A percentile compares a stretch with the other conserved stretches of the same genome.
These are phyloP conservation scores for Punctoribates punctum DNA, from an alignment of 2,888 invertebrate genomes.

Conservation along the genomic window DNA sequence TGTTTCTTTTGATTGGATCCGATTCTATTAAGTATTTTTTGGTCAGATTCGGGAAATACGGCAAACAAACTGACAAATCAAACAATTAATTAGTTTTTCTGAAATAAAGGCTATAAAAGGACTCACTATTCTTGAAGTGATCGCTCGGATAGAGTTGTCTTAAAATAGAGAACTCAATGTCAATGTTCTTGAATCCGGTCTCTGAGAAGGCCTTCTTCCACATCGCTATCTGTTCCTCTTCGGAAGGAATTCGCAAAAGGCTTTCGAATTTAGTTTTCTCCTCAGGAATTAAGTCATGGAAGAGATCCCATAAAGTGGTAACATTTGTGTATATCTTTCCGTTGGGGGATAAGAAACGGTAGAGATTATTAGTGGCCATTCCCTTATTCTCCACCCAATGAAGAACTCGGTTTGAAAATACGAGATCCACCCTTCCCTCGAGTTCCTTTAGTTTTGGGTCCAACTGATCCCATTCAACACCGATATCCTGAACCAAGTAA, in stretches of 20 bases:
- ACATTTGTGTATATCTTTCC: constrained; percentile 39
- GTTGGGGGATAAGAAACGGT: constrained; percentile 35
- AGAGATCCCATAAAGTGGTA: constrained; percentile 41
- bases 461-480: constrained; percentile 35
- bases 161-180: constrained; percentile 33
- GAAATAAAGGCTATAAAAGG: background rate
- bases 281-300: constrained; percentile 25
- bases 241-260: constrained; percentile 29
- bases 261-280: constrained; percentile 19
- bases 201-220: constrained; percentile 12
- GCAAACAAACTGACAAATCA: constrained; percentile 26
- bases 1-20: constrained; percentile 36
- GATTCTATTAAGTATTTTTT: constrained; percentile 41
- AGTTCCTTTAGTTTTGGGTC: constrained; percentile 30
- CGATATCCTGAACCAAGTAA: constrained; percentile 33
- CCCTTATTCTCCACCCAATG: constrained; percentile 40
- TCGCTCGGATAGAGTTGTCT: constrained; percentile 37
- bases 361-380: constrained; percentile 12
- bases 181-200: constrained; percentile 24
- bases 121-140: constrained; percentile 35
- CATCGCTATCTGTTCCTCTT: constrained; percentile 37
- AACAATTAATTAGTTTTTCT: background rate
- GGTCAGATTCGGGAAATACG: constrained; percentile 42
- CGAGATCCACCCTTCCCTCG: constrained; percentile 37
- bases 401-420: constrained; percentile 40